phyloP scores from a whole-genome alignment of 2,888 invertebrate genomes.

The Tetranychus truncatus region DNA sequence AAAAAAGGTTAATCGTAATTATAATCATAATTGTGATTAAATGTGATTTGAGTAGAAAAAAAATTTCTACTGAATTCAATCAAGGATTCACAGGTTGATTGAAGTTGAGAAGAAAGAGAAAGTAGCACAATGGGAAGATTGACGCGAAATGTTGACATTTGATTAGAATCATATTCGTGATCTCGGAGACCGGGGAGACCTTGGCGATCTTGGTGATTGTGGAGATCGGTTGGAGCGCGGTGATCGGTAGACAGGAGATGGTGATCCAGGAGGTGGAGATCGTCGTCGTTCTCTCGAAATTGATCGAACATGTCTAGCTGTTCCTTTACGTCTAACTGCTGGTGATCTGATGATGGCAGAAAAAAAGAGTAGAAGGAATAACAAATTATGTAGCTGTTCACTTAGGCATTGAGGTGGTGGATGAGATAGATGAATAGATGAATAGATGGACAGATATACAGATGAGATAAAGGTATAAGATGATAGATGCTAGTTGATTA shows the following conservation, averaged over 20 bases:
- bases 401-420: not conserved
- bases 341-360: not conserved
- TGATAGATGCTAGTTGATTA: not conserved
- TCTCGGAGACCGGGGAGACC: not conserved
- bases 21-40: too few relatives aligned
- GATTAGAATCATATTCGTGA: not conserved
- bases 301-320: not conserved
- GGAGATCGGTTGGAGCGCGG: not conserved
- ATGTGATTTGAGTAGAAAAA: too few relatives aligned
- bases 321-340: constrained; percentile 1
- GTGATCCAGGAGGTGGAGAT: not conserved
- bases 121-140: too few relatives aligned
- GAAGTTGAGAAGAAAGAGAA: too few relatives aligned
- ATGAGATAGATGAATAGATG: not conserved
- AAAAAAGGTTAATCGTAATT: too few relatives aligned
- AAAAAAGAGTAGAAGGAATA: not conserved
- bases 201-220: not conserved
- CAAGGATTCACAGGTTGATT: too few relatives aligned
- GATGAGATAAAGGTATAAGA: not conserved
- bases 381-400: not conserved
- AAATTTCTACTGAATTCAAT: too few relatives aligned
- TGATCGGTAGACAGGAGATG: not conserved
- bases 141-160: not conserved
- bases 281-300: not conserved
- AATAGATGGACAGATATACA: not conserved